These are phyloP conservation scores for Rosalia funebris DNA, from an alignment of 2,888 invertebrate species.

Conservation along the genomic window DNA sequence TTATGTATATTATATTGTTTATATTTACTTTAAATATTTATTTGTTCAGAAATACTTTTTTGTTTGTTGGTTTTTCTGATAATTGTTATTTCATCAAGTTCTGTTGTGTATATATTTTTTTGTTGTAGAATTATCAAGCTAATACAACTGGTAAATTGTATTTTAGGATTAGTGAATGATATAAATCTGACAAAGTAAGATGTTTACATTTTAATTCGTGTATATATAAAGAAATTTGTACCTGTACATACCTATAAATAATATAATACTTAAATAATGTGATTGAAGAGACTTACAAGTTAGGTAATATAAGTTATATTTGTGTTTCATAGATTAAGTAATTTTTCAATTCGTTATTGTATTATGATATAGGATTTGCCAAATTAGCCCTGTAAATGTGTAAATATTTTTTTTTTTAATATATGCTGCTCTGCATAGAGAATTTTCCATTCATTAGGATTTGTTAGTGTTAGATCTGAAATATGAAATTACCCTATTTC, in stretches of 20 bases:
- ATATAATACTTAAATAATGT: constrained; percentile 35
- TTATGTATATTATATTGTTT: neutral
- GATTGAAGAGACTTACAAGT: constrained; percentile 33
- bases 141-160: constrained; percentile 16
- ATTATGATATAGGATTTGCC: constrained; percentile 49
- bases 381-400: constrained; percentile 56
- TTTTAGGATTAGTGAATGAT: neutral
- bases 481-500: constrained; percentile 28
- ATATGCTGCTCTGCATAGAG: constrained; percentile 32
- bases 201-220: constrained; percentile 16
- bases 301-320: constrained; percentile 15
- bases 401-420: constrained; percentile 50
- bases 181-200: constrained; percentile 14
- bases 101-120: constrained; percentile 13
- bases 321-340: constrained; percentile 32
- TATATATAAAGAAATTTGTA: constrained; percentile 40
- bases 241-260: constrained; percentile 41
- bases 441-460: constrained; percentile 30
- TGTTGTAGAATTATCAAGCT: constrained; percentile 10
- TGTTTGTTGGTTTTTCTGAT: neutral
- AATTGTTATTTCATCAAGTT: neutral
- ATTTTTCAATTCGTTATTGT: constrained; percentile 34
- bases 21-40: neutral
- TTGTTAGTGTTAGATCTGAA: constrained; percentile 31
- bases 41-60: neutral